phyloP scores from a whole-genome alignment of 2,888 invertebrate species.

The Idaea straminata region DNA sequence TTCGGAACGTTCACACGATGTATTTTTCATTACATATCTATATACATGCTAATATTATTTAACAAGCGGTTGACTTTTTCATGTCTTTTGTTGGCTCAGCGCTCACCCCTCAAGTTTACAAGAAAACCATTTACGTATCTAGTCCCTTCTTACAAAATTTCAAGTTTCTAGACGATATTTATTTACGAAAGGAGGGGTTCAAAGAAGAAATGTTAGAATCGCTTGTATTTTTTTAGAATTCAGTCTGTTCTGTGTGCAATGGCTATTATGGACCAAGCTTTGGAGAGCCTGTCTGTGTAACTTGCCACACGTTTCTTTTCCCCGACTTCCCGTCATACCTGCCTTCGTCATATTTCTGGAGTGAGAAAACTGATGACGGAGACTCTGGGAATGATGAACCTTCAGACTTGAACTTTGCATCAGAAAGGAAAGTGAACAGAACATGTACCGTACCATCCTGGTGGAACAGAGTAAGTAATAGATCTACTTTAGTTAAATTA shows the following conservation, averaged over 20 bases:
- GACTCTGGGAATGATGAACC: slow-evolving; percentile 98
- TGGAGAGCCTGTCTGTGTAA: slow-evolving; percentile 93
- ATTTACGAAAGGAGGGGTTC: too few relatives aligned
- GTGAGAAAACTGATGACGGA: slow-evolving; percentile 88
- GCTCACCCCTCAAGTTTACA: too few relatives aligned
- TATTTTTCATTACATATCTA: background rate
- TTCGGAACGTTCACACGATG: background rate
- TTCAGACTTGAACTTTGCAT: slow-evolving; percentile 82
- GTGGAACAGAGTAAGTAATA: slow-evolving; percentile 62
- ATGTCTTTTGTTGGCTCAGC: too few relatives aligned
- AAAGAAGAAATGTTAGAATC: too few relatives aligned
- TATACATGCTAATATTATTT: too few relatives aligned
- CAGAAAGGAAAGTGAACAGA: slow-evolving; percentile 70
- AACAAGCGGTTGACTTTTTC: too few relatives aligned
- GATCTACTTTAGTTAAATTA: slow-evolving; percentile 1
- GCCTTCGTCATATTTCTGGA: slow-evolving; percentile 71
- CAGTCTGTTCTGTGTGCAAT: slow-evolving; percentile 90
- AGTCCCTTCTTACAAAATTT: too few relatives aligned
- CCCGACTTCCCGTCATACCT: slow-evolving; percentile 84
- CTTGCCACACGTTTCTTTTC: slow-evolving; percentile 95
- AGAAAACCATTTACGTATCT: too few relatives aligned
- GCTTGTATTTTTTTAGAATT: slow-evolving; percentile 73
- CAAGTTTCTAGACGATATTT: too few relatives aligned
- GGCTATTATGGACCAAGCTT: slow-evolving; percentile 96
- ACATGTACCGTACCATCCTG: slow-evolving; percentile 57